Conservation (phyloP, 2,113 vertebrate genomes). For the Cichladusa arquata region DNA sequence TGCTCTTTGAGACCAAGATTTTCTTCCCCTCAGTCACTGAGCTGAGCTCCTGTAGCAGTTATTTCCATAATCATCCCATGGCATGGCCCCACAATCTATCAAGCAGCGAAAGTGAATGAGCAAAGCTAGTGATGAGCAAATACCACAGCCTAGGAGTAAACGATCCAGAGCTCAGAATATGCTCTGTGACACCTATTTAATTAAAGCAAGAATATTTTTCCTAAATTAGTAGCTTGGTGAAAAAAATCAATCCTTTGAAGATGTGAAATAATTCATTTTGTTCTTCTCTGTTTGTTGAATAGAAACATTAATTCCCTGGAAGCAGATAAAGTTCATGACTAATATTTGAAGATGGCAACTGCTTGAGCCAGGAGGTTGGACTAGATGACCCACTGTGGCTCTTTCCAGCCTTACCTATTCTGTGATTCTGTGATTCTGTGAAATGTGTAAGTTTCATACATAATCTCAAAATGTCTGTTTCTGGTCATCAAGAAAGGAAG, state of each 20-base stretch:
- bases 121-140: neutral
- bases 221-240: neutral
- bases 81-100: constrained; percentile 63
- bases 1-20: constrained; percentile 53
- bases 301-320: neutral
- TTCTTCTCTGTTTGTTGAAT: neutral
- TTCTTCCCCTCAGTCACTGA: constrained; percentile 70
- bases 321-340: neutral
- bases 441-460: neutral
- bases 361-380: neutral
- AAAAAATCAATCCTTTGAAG: neutral
- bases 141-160: neutral
- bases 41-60: constrained; percentile 67
- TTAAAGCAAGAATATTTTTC: neutral
- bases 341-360: neutral
- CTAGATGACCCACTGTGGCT: neutral
- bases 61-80: constrained; percentile 75
- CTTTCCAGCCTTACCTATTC: neutral
- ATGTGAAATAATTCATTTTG: neutral
- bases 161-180: neutral
- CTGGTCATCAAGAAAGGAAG: neutral
- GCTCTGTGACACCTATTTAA: neutral
- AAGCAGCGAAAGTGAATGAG: neutral
- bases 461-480: neutral
- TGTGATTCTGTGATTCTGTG: neutral